phyloP scores from a whole-genome alignment of 1,140 invertebrate genomes.

The Drosophila elegans region DNA sequence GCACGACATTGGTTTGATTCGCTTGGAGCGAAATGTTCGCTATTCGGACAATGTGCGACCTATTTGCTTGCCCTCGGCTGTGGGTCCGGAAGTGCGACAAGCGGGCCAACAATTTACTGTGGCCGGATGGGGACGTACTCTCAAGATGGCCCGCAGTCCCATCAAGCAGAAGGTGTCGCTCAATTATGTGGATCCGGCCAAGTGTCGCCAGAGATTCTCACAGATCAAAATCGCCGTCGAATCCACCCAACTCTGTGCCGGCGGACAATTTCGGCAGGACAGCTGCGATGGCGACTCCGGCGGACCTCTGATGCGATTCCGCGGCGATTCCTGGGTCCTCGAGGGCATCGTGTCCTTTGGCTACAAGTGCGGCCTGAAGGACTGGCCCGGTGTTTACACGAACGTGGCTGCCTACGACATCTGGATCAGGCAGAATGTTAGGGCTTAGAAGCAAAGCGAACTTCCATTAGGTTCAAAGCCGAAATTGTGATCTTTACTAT shows the following conservation, averaged over 20 bases:
- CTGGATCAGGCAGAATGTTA: slow-evolving; percentile 85
- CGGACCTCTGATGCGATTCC: slow-evolving; percentile 87
- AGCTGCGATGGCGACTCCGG: slow-evolving; percentile 90
- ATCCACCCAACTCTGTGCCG: slow-evolving; percentile 87
- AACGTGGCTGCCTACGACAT: slow-evolving; percentile 84
- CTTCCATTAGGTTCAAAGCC: slow-evolving; percentile 25
- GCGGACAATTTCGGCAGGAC: slow-evolving; percentile 86
- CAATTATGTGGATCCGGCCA: slow-evolving; percentile 49
- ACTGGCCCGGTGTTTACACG: slow-evolving; percentile 86
- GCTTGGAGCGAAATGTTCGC: slow-evolving; percentile 80
- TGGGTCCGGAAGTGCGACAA: slow-evolving; percentile 31
- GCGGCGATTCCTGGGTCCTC: slow-evolving; percentile 85
- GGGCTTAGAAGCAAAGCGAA: slow-evolving; percentile 34
- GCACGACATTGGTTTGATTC: slow-evolving; percentile 86
- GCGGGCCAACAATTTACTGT: slow-evolving; percentile 85
- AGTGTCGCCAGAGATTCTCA: slow-evolving; percentile 53
- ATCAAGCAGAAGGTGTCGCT: slow-evolving; percentile 67
- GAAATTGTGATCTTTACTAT: slow-evolving; percentile 60
- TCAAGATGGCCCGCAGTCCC: slow-evolving; percentile 74
- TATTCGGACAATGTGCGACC: slow-evolving; percentile 86
- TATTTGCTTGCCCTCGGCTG: slow-evolving; percentile 86
- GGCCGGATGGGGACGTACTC: slow-evolving; percentile 89
- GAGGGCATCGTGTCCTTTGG: slow-evolving; percentile 87
- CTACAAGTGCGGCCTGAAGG: slow-evolving; percentile 81
- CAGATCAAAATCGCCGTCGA: slow-evolving; percentile 58